Base-by-base conservation (phyloP, 2,888 invertebrate species). In the Torymus auratus region DNA sequence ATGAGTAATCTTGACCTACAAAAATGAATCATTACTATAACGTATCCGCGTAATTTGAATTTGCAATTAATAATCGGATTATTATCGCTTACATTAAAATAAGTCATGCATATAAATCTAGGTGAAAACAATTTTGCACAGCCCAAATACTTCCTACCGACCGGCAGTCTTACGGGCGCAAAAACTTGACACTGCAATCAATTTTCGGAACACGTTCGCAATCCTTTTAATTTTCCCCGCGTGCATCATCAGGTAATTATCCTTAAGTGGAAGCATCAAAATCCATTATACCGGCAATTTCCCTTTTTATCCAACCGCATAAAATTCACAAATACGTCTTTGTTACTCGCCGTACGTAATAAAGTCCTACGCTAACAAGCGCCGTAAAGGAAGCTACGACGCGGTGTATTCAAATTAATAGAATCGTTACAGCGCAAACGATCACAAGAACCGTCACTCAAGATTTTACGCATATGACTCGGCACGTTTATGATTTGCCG, bases 1-100 rank as follows among this genome's bases (percentile, higher is more conserved):
- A 23, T 62, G 61, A 62, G 61, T 62, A 72, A 72, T 72, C 61
- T 13, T 61, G 71, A 61, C 71, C 71, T 62, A 62, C 53, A 23
- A 62, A 72, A 53, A 23, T 41, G 5, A 41, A 41, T 41, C 41
- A 41, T 41, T 41, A 41, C 41, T 41, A 41, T 1, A 41, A 41
- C 41, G 41, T 41, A 41, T 41, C 41, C 41, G 41, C 41, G 17
- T 1, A 4, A 50, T 73, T 56, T 53, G 56, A 15, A 28, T 64
- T 15, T 7, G 17, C 55, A 55, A 62, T 73, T 28, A 73, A 64
- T 64, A 55, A 64, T 73, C 53, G 3, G 41, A 23, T 72, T 58
- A 58, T 41, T 58, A 58, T 41, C 56, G n/a, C 28, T 62, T 41
- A 41, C 41, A 41, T 28, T 64, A 41, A 41, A 28, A 64, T 55